Base-by-base conservation (phyloP, 1,140 invertebrate genomes). In the Nilaparvata lugens region DNA sequence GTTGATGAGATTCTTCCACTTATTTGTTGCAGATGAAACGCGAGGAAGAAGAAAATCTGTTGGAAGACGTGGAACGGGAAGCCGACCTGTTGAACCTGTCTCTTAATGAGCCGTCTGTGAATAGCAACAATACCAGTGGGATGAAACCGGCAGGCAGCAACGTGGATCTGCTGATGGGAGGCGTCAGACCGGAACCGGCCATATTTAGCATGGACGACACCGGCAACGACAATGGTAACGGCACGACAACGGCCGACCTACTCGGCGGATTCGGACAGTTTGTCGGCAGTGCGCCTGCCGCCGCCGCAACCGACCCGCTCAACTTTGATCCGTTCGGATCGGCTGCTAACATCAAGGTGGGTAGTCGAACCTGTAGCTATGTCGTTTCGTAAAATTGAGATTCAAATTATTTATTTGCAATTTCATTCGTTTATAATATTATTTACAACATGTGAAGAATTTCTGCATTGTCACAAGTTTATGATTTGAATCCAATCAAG, bases 11-110 rank as follows among this genome's bases (percentile, higher is more conserved):
- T n/a, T n/a, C n/a, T n/a, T n/a, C n/a, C n/a, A n/a, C n/a, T n/a
- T n/a, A n/a, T n/a, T n/a, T 35, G 31, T 35, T 9, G 7, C 9
- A 35, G 31, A 35, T 35, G 7, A 35, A 35, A 35, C 31, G 31
- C 9, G 31, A 35, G 13, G 59, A 58, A 51, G 55, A 56, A 35
- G 59, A 59, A 45, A 60, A 61, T 59, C 38, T 66, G n/a, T 23
- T 66, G 14, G 61, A 57, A 38, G 56, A 64, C 40, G 52, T 24
- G 16, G 45, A 52, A 19, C 45, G 19, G 2, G 38, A 52, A n/a
- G 53, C 42, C 5, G 56, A 60, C 23, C 52, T 60, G 21, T 31
- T 60, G 25, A 60, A 60, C 23, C 23, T 60, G 18, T 60, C 58
- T 23, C 28, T 52, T 2, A 28, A 24, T 21, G 9, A 28, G 40